phyloP scores from a whole-genome alignment of 2,797 vertebrate species.

The Peromyscus attwateri region DNA sequence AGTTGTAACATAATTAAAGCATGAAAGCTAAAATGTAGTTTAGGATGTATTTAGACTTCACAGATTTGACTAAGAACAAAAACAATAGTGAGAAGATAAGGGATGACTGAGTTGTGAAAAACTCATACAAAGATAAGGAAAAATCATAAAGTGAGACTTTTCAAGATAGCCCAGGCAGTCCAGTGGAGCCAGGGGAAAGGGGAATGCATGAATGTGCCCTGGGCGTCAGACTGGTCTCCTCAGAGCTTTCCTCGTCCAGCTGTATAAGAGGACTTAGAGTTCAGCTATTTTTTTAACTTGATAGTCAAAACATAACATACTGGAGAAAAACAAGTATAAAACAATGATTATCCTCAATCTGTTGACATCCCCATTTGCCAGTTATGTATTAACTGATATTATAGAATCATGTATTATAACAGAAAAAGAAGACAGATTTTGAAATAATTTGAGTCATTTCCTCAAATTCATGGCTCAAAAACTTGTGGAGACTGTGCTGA shows the following conservation, averaged over 20 bases:
- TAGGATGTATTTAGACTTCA: background rate
- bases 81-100: background rate
- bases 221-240: background rate
- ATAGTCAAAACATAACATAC: constrained; percentile 22
- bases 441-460: constrained; percentile 57
- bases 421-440: background rate
- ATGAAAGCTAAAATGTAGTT: constrained; percentile 29
- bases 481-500: constrained; percentile 41
- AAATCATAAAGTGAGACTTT: background rate
- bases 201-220: background rate
- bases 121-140: background rate
- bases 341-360: constrained; percentile 39
- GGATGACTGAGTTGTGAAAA: constrained; percentile 30
- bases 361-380: constrained; percentile 19
- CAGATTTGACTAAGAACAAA: constrained; percentile 32
- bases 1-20: background rate
- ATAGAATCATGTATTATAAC: constrained; percentile 1
- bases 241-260: background rate
- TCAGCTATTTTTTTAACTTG: background rate
- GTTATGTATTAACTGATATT: background rate
- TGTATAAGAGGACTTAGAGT: background rate
- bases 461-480: constrained; percentile 25
- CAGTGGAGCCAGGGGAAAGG: background rate
- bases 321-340: background rate
- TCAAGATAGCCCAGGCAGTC: background rate